Evolutionary conservation across 1,140 invertebrate genomes (phyloP).

Genomic region (Sinella curviseta): DNA sequence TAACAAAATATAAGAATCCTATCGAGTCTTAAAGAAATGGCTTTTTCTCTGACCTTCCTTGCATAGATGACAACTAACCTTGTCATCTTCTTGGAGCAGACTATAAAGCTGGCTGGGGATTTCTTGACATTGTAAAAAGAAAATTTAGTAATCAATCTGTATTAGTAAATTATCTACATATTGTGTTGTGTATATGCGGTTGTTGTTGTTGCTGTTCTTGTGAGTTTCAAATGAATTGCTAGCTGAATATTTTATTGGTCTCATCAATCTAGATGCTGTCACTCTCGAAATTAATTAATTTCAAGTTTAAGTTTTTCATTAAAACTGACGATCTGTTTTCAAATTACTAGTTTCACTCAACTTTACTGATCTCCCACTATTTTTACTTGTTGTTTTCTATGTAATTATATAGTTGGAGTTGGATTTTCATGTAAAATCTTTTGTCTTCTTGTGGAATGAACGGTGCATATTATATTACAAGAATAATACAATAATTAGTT

Average conservation of each 20-base stretch:
- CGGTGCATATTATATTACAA: neutral
- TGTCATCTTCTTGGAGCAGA: neutral
- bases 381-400: neutral
- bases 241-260: too few species aligned
- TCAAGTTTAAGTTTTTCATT: too few species aligned
- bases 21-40: neutral
- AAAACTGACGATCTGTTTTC: neutral
- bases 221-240: too few species aligned
- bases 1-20: neutral
- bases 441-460: neutral
- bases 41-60: too few species aligned
- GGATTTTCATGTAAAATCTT: neutral
- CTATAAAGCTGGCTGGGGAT: slow-evolving; percentile 1
- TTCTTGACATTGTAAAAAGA: neutral
- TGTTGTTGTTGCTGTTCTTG: too few species aligned
- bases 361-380: too few species aligned
- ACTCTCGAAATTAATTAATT: too few species aligned
- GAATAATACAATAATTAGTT: neutral
- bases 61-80: too few species aligned
- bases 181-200: neutral
- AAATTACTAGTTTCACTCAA: too few species aligned
- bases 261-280: too few species aligned
- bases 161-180: too few species aligned
- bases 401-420: neutral
- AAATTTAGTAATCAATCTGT: too few species aligned